Evolutionary conservation across 2,113 vertebrate genomes (phyloP).

Genomic region (Ochotona curzoniae): DNA sequence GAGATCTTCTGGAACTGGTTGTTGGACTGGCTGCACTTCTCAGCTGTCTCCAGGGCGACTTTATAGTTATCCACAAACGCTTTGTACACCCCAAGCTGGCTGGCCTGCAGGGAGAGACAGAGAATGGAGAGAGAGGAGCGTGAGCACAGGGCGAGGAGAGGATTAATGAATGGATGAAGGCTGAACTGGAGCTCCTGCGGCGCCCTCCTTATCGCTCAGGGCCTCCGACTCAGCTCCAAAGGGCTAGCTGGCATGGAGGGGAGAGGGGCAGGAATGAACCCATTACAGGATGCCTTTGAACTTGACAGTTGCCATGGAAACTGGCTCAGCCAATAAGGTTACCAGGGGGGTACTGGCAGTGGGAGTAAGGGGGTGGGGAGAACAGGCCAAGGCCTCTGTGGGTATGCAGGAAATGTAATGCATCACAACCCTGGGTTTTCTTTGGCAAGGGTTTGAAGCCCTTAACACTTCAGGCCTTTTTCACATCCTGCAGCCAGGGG

Average conservation of each 20-base stretch:
- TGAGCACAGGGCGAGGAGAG: constrained; percentile 27
- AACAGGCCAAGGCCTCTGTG: constrained; percentile 53
- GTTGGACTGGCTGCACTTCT: constrained; percentile 98
- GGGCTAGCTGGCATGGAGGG: not conserved
- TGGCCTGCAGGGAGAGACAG: constrained; percentile 88
- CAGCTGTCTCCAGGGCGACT: constrained; percentile 94
- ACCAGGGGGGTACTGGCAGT: not conserved
- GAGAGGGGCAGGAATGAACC: constrained; percentile 56
- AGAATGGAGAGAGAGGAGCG: not conserved
- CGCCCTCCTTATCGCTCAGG: not conserved
- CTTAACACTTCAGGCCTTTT: constrained; percentile 37
- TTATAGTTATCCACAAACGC: constrained; percentile 99
- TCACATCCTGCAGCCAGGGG: constrained; percentile 8
- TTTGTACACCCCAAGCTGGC: constrained; percentile 97
- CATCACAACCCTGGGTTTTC: constrained; percentile 45
- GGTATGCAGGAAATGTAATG: constrained; percentile 47
- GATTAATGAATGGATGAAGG: constrained; percentile 76
- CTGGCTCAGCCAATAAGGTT: constrained; percentile 74
- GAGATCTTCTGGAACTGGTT: constrained; percentile 98
- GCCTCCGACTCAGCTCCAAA: constrained; percentile 58
- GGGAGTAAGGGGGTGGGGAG: not conserved
- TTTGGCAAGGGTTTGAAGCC: constrained; percentile 57
- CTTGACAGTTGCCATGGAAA: constrained; percentile 81
- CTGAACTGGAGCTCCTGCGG: constrained; percentile 38
- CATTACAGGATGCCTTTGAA: constrained; percentile 69